Base-by-base conservation (phyloP, 2,888 invertebrate species). In the Barypeithes pellucidus region DNA sequence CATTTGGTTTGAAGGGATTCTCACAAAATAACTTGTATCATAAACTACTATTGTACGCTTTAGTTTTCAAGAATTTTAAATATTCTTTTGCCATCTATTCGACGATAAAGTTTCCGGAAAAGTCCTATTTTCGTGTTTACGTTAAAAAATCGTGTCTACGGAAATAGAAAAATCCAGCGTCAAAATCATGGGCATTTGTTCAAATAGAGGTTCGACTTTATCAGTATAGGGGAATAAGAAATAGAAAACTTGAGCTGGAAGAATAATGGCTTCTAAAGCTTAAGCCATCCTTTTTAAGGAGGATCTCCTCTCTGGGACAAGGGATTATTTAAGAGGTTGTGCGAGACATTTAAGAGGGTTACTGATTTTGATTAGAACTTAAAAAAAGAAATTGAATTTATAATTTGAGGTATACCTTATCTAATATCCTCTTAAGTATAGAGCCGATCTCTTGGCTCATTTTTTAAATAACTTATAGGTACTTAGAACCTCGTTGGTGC, bases 291-390 rank as follows among this genome's bases (percentile, higher is more conserved):
- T 69, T 69, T 73, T 59, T 60, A 66, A 65, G 41, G 47, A 66
- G 47, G 73, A 73, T 73, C 65, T 69, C 66, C 65, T 59, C 61
- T 36, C 5, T 43, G 63, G 66, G 65, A 69, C 65, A 60, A 22
- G 47, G 69, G 68, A 73, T 73, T 73, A 73, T 59, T 63, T 73
- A 73, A 73, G 66, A 73, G 69, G 68, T 73, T 67, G 73, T 33
- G 63, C 67, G 68, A 73, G 57, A 43, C 43, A 73, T 52, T 63
- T 71, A 71, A 71, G 65, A 71, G 71, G 70, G 43, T 63, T 65
- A 71, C 41, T 62, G 14, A 18, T 16, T 69, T 16, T 39, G 54
- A 45, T 52, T 52, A 62, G 45, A 16, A 3, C 12, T 8, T 11
- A 18, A 57, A 16, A 18, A 16, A 33, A 11, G 33, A 57, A 57